Percentiles rank a stretch among this genome's conserved stretches.
Conservation (phyloP, 2,797 vertebrate species). For the Tadarida brasiliensis region DNA sequence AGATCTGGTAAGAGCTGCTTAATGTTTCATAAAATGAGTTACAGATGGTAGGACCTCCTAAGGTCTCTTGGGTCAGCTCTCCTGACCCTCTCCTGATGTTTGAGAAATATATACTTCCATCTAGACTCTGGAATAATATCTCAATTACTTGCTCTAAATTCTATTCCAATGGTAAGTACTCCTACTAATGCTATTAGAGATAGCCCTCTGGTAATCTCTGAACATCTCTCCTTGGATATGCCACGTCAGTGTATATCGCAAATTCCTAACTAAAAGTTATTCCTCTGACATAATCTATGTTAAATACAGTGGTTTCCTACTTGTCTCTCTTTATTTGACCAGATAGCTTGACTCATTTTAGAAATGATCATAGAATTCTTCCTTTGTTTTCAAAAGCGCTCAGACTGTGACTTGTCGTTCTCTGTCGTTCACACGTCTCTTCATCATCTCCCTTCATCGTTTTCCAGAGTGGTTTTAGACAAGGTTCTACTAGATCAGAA, state of each 20-base stretch:
- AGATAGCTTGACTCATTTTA: neutral
- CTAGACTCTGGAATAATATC: slow-evolving; percentile 3
- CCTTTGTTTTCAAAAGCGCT: slow-evolving; percentile 48
- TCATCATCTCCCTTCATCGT: neutral
- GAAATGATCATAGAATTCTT: slow-evolving; percentile 26
- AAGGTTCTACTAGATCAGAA: neutral
- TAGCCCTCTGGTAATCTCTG: neutral
- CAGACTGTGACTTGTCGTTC: neutral
- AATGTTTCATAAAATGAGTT: slow-evolving; percentile 65
- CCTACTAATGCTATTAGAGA: neutral
- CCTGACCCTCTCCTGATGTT: neutral
- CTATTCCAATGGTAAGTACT: neutral
- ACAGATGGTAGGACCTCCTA: slow-evolving; percentile 4
- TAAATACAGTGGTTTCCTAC: neutral
- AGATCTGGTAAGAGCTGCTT: neutral
- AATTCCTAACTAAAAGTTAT: slow-evolving; percentile 23
- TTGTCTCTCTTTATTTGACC: neutral
- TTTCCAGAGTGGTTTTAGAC: neutral
- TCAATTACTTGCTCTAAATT: slow-evolving; percentile 50
- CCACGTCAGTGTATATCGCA: neutral
- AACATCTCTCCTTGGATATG: slow-evolving; percentile 21
- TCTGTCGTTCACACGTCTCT: neutral
- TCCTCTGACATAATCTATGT: neutral
- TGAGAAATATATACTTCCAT: neutral
- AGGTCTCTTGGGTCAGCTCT: neutral